Conservation (phyloP, 2,113 vertebrate genomes). For the Ictidomys tridecemlineatus region DNA sequence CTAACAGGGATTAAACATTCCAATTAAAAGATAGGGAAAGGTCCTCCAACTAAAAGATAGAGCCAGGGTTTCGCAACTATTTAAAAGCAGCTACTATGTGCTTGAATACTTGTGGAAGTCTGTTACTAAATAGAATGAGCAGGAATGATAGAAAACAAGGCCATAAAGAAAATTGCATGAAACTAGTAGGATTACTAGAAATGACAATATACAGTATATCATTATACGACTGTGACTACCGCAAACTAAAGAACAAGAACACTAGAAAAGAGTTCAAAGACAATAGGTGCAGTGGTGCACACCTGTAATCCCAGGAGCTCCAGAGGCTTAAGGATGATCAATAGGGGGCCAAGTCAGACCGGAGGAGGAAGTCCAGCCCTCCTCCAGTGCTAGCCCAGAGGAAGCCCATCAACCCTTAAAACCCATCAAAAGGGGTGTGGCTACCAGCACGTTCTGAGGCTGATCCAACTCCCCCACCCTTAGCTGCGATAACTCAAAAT, state of each 20-base stretch:
- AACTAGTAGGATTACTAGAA: conserved; percentile 8
- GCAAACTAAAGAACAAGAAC: background rate
- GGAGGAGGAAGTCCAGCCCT: no score
- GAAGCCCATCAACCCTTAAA: no score
- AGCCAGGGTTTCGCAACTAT: background rate
- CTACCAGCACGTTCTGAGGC: no score
- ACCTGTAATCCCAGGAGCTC: no score
- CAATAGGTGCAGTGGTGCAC: no score
- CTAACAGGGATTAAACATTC: background rate
- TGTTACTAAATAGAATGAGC: conserved; percentile 2
- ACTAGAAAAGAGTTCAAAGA: background rate
- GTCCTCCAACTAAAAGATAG: background rate
- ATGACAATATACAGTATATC: background rate
- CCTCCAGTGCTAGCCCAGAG: no score
- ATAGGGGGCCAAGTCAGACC: no score
- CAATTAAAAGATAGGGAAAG: background rate
- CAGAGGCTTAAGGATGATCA: no score
- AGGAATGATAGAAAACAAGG: background rate
- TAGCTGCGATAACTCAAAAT: no score
- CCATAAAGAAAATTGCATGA: background rate
- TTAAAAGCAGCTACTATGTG: background rate
- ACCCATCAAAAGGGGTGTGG: no score
- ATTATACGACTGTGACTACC: background rate
- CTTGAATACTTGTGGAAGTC: background rate
- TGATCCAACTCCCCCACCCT: no score